Percentiles rank a stretch among this genome's conserved stretches.
Evolutionary conservation across 2,888 invertebrate genomes (phyloP).

Genomic region (Eupithecia dodoneata): DNA sequence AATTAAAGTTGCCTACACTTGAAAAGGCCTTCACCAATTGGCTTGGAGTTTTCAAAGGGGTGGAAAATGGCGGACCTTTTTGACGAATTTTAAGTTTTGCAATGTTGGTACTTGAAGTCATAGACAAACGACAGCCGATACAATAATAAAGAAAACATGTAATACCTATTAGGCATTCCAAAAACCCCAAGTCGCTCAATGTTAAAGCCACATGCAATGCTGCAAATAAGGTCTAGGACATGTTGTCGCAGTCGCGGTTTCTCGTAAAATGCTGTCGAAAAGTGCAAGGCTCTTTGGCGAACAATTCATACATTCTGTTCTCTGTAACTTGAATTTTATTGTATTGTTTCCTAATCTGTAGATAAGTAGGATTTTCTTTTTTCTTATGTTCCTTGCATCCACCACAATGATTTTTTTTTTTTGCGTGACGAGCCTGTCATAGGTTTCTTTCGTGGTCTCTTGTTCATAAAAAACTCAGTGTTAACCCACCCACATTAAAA

Average conservation of each 20-base stretch:
- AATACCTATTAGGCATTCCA: slow-evolving; percentile 1
- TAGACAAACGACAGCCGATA: neutral
- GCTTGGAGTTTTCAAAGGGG: neutral
- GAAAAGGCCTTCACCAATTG: neutral
- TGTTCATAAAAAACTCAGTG: too few species aligned
- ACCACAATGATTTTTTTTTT: neutral
- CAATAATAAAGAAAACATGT: neutral
- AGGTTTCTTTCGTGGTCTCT: neutral
- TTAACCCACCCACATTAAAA: too few species aligned
- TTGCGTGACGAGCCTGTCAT: neutral
- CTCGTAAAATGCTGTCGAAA: neutral
- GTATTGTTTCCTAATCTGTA: neutral
- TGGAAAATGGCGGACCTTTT: neutral
- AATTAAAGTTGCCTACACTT: neutral
- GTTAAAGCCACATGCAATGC: slow-evolving; percentile 1
- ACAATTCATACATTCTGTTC: neutral
- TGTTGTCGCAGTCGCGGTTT: neutral
- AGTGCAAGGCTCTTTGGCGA: neutral
- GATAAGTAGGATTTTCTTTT: neutral
- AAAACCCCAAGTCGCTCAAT: slow-evolving; percentile 2
- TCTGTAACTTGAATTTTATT: neutral
- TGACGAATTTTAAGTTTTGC: neutral
- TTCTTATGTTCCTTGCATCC: neutral
- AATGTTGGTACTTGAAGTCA: neutral
- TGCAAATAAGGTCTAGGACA: neutral